A percentile compares a stretch with the other conserved stretches of the same genome.
phyloP scores from a whole-genome alignment of 1,140 invertebrate genomes.

The Penaeus japonicus region DNA sequence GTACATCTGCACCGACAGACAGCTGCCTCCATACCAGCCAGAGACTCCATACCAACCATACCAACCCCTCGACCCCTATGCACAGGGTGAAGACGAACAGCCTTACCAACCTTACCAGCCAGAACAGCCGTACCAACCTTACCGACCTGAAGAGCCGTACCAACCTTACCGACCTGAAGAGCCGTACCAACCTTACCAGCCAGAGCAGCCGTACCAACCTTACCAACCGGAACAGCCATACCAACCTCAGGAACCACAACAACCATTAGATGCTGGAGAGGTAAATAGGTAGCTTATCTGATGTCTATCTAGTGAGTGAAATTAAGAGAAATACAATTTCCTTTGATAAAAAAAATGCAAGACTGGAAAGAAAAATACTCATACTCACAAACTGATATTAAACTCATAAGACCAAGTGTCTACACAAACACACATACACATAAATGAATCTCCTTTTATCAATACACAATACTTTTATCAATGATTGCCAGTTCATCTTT shows the following conservation, averaged over 20 bases:
- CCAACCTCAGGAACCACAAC: background rate
- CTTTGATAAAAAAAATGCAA: no score
- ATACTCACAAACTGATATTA: no score
- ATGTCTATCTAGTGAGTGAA: no score
- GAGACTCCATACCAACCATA: slow-evolving; percentile 8
- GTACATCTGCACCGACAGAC: background rate
- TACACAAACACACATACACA: no score
- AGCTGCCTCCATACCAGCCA: background rate
- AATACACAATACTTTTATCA: no score
- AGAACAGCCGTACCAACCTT: background rate
- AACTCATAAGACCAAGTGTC: no score
- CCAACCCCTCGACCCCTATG: background rate
- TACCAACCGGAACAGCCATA: background rate
- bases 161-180: background rate
- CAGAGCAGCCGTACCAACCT: background rate
- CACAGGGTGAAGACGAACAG: background rate
- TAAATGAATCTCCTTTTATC: no score
- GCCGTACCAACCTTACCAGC: background rate
- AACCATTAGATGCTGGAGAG: background rate
- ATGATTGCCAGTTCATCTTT: no score
- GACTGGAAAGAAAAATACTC: no score
- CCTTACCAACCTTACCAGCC: background rate
- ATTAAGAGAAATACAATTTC: no score
- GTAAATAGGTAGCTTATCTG: no score
- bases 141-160: background rate